Percentiles rank a stretch among this genome's conserved stretches.
Evolutionary conservation across 1,140 invertebrate species (phyloP).

Genomic region (Procambarus clarkii): DNA sequence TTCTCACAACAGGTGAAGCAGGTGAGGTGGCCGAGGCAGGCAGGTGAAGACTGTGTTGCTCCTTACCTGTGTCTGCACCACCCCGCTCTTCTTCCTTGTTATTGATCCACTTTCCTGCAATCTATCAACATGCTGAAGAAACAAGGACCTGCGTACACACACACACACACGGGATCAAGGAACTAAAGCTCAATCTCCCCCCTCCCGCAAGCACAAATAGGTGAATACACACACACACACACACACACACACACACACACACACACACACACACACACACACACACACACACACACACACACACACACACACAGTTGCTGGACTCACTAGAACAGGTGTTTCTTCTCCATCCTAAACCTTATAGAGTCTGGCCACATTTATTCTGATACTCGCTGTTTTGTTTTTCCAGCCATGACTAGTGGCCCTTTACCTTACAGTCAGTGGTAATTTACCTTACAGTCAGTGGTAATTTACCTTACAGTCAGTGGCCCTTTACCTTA

Average conservation of each 20-base stretch:
- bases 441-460: too few species aligned
- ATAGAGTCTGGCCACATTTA: background rate
- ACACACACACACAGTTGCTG: background rate
- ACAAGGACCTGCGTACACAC: slow-evolving; percentile 9
- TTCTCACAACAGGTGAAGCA: slow-evolving; percentile 29
- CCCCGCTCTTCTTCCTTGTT: background rate
- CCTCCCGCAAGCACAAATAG: too few species aligned
- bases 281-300: too few species aligned
- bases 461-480: too few species aligned
- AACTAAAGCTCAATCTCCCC: too few species aligned
- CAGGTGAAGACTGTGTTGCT: background rate
- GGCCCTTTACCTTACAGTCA: too few species aligned
- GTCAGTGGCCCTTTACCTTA: too few species aligned
- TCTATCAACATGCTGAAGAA: slow-evolving; percentile 39
- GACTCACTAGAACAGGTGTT: background rate
- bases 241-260: too few species aligned
- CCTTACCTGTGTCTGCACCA: background rate
- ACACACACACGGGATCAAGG: slow-evolving; percentile 1
- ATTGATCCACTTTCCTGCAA: slow-evolving; percentile 38
- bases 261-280: too few species aligned
- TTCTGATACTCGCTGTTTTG: background rate
- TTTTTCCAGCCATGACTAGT: too few species aligned
- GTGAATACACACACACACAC: too few species aligned
- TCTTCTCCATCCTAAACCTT: background rate
- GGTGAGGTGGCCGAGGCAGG: background rate